A percentile compares a stretch with the other conserved stretches of the same genome.
These are phyloP conservation scores for Typhlomys cinereus DNA, from an alignment of 2,113 vertebrate species.

Conservation along the genomic window DNA sequence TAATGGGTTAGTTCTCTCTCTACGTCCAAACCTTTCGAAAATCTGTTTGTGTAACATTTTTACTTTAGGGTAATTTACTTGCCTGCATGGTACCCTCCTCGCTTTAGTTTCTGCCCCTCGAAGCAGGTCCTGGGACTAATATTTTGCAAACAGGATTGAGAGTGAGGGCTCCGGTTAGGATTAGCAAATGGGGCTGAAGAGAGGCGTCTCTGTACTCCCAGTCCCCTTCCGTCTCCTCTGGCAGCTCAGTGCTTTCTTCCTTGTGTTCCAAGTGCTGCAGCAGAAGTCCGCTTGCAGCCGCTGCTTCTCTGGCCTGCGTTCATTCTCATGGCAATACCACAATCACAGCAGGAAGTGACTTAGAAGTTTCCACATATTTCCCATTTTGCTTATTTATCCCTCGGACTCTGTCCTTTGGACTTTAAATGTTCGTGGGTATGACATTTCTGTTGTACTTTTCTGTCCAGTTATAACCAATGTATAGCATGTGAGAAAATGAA, in stretches of 20 bases:
- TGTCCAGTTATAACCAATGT: conserved; percentile 27
- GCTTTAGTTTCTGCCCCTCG: not conserved
- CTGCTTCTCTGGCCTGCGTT: not conserved
- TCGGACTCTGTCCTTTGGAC: not conserved
- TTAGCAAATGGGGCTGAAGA: not conserved
- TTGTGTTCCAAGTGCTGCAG: conserved; percentile 10
- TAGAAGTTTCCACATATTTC: not conserved
- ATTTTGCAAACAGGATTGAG: not conserved
- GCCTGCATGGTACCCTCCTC: not conserved
- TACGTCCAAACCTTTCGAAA: not conserved
- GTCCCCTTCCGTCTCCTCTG: not conserved
- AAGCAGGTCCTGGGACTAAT: not conserved
- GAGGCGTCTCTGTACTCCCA: not conserved
- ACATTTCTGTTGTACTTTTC: not conserved
- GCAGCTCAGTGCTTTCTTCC: not conserved
- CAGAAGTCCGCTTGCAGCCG: not conserved
- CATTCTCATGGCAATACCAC: not conserved
- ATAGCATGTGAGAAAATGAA: not conserved
- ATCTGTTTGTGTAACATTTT: not conserved
- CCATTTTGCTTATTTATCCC: not conserved
- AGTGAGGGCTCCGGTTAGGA: conserved; percentile 11
- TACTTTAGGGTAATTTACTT: not conserved
- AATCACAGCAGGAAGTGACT: not conserved
- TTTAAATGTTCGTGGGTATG: not conserved
- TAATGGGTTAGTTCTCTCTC: not conserved